Conservation (phyloP, 2,113 vertebrate species). For the Peucedramus taeniatus region DNA sequence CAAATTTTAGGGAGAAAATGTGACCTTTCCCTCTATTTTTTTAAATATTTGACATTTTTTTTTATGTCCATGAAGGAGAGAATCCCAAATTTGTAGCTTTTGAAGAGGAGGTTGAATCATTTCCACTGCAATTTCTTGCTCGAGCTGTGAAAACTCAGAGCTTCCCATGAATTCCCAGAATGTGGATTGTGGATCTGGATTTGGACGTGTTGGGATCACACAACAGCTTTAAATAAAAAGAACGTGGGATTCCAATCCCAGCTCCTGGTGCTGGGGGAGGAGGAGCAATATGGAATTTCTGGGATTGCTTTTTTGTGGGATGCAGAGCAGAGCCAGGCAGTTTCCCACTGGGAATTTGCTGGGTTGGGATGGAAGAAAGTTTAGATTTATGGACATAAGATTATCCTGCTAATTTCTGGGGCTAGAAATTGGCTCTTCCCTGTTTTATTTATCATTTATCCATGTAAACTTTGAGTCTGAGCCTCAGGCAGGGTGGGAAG, state of each 20-base stretch:
- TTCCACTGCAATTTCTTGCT: background rate
- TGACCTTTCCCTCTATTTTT: background rate
- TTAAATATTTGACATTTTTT: background rate
- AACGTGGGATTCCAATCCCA: background rate
- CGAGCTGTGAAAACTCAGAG: background rate
- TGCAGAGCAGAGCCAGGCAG: background rate
- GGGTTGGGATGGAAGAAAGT: background rate
- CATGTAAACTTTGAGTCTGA: background rate
- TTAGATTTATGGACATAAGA: background rate
- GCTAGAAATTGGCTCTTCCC: background rate
- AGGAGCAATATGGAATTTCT: background rate
- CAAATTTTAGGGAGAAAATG: fast-evolving
- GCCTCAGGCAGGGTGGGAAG: background rate
- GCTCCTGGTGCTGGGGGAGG: background rate
- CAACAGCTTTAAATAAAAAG: background rate
- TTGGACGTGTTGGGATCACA: background rate
- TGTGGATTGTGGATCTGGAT: background rate
- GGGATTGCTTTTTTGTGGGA: background rate
- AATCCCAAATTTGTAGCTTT: background rate
- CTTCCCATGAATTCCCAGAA: background rate
- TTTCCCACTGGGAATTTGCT: background rate
- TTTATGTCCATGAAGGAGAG: background rate
- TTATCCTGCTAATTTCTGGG: background rate
- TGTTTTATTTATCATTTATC: background rate
- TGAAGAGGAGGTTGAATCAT: background rate